Evolutionary conservation across 2,888 invertebrate genomes (phyloP).

Genomic region (Apotomis capreana): DNA sequence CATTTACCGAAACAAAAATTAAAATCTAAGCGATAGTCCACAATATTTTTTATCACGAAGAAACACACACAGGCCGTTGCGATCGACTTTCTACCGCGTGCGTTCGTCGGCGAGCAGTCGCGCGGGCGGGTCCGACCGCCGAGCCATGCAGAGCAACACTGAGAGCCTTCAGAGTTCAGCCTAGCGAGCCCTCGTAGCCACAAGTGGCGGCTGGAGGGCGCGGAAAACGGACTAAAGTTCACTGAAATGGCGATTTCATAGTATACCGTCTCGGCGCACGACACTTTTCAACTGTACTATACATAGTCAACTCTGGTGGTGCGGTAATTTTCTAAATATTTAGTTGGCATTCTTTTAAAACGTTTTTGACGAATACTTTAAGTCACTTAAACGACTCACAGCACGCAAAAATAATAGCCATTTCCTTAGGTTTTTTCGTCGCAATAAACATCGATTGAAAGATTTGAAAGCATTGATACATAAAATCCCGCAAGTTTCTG

Average conservation of each 20-base stretch:
- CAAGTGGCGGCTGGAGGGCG: conserved; percentile 19
- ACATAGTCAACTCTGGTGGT: too few species aligned
- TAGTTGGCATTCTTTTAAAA: too few species aligned
- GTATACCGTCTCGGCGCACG: not conserved
- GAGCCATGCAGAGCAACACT: conserved; percentile 59
- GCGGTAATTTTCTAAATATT: too few species aligned
- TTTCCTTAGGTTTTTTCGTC: too few species aligned
- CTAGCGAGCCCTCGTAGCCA: conserved; percentile 10
- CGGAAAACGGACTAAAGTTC: conserved; percentile 22
- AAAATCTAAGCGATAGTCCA: conserved; percentile 26
- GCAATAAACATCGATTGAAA: too few species aligned
- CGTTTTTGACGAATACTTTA: too few species aligned
- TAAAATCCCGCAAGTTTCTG: too few species aligned
- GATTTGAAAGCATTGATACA: too few species aligned
- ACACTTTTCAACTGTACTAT: not conserved
- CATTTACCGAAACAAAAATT: conserved; percentile 2
- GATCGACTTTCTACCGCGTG: conserved; percentile 59
- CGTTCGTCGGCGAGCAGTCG: conserved; percentile 44
- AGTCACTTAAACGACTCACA: too few species aligned
- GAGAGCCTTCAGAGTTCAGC: conserved; percentile 29
- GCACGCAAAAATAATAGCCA: too few species aligned
- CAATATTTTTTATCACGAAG: conserved; percentile 18
- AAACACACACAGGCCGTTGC: conserved; percentile 37
- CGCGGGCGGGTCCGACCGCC: conserved; percentile 52
- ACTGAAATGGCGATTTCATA: conserved; percentile 28